phyloP scores from a whole-genome alignment of 1,140 invertebrate species.

The Papilio xuthus region DNA sequence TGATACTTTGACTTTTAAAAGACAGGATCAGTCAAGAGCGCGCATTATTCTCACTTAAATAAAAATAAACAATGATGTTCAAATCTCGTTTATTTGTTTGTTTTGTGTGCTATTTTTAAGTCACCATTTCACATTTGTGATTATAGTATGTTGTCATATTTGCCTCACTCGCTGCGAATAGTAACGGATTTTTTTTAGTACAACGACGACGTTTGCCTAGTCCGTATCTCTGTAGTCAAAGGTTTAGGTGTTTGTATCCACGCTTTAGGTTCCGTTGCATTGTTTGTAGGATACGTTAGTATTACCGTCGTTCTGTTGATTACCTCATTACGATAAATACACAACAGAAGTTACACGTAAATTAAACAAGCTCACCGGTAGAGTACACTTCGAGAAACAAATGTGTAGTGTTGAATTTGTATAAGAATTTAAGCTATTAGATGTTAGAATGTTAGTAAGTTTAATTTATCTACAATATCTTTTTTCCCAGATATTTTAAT shows the following conservation, averaged over 20 bases:
- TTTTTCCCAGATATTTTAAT: no score
- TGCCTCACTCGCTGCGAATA: no score
- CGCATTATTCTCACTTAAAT: neutral
- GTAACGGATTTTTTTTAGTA: no score
- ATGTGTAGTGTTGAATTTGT: conserved; percentile 35
- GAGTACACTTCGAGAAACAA: neutral
- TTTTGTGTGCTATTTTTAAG: neutral
- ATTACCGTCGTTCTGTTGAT: neutral
- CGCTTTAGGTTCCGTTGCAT: conserved; percentile 14
- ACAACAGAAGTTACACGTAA: neutral
- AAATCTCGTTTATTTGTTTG: no score
- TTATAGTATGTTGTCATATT: no score
- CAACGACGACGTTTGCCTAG: neutral
- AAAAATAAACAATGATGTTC: no score
- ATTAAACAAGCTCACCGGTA: neutral
- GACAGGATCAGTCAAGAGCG: neutral
- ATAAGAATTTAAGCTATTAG: conserved; percentile 38
- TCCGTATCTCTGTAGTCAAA: neutral
- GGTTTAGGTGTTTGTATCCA: neutral
- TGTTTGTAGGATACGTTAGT: conserved; percentile 15
- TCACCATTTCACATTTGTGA: no score
- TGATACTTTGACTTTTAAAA: neutral
- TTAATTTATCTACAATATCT: no score
- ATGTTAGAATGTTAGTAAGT: conserved; percentile 30
- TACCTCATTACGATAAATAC: conserved; percentile 8